Evolutionary conservation across 2,888 invertebrate genomes (phyloP), one percentile per base, ranked within the genome.

Genomic region (Tipula vernalis): DNA sequence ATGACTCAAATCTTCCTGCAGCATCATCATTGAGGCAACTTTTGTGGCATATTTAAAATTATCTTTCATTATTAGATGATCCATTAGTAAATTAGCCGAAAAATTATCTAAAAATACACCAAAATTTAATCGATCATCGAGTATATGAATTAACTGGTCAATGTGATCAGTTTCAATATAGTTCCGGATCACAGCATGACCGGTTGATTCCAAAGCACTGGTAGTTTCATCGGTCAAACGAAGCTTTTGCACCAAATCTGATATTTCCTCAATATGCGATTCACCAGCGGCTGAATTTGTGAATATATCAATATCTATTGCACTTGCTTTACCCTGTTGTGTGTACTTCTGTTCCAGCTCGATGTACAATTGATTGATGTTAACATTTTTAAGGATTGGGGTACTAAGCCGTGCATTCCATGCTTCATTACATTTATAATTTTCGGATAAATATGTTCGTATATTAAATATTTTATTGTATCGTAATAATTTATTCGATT

Each of bases 81-180:
- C 95, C 92, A 99, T 92, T 51, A 98, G 91, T 86, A 98, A 92
- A 91, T 97, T 97, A 8, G 95, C 95, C 42, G 94, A 93, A 89
- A 95, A 96, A 87, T 94, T 91, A 91, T 99, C 98, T n/a, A 97
- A 94, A 90, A 98, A 98, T 44, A 99, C 91, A 0, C 99, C 99
- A 92, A 96, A 99, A 89, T 96, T 95, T 15, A 96, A 90, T 87
- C 97, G 95, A 90, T 98, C 96, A 89, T 95, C 94, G 85, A 99
- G 92, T 6, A 98, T 93, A 15, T 93, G 92, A 0, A 97, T 90
- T 13, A 98, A 91, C 87, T 95, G 94, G 15, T 94, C 93, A 87
- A 87, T 88, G 88, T 51, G 89, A 88, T 87, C 89, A 88, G 88
- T 89, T 85, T 93, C 92, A 1, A 94, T 89, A 87, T 93, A 93